phyloP scores from a whole-genome alignment of 2,888 invertebrate genomes.

The Lordiphosa andalusiaca region DNA sequence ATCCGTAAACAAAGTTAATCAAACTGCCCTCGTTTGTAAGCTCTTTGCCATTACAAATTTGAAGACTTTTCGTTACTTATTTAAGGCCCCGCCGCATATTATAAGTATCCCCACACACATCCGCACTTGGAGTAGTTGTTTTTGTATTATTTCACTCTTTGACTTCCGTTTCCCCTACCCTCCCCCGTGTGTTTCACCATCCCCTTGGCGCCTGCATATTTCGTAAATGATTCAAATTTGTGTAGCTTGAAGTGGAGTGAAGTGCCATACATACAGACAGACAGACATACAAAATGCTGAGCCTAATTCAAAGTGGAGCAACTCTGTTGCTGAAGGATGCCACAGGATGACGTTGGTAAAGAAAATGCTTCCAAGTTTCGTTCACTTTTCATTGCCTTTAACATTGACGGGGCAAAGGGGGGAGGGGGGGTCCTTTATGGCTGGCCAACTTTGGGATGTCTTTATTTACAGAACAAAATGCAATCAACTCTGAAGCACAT shows the following conservation, averaged over 20 bases:
- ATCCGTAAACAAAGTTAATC: too few species aligned
- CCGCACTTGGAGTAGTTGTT: conserved; percentile 17
- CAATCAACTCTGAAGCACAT: too few species aligned
- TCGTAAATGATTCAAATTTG: conserved; percentile 64
- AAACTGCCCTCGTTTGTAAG: too few species aligned
- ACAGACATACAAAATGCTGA: conserved; percentile 13
- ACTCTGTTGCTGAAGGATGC: conserved; percentile 6
- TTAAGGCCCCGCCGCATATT: conserved; percentile 2
- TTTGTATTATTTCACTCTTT: conserved; percentile 59
- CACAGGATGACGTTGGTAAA: not conserved
- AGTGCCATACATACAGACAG: not conserved
- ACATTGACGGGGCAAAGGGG: too few species aligned
- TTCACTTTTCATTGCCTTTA: too few species aligned
- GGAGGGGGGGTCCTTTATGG: too few species aligned
- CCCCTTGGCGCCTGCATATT: conserved; percentile 41
- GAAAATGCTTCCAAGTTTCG: not conserved
- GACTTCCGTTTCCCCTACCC: conserved; percentile 42
- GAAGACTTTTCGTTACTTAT: conserved; percentile 7
- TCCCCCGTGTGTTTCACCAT: too few species aligned
- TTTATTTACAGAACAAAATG: too few species aligned
- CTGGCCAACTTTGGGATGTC: too few species aligned
- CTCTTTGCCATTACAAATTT: too few species aligned
- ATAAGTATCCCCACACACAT: too few species aligned
- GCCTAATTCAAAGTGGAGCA: conserved; percentile 46
- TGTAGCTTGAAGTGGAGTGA: conserved; percentile 18